Evolutionary conservation across 2,888 invertebrate species (phyloP).

Genomic region (Lagria hirta): DNA sequence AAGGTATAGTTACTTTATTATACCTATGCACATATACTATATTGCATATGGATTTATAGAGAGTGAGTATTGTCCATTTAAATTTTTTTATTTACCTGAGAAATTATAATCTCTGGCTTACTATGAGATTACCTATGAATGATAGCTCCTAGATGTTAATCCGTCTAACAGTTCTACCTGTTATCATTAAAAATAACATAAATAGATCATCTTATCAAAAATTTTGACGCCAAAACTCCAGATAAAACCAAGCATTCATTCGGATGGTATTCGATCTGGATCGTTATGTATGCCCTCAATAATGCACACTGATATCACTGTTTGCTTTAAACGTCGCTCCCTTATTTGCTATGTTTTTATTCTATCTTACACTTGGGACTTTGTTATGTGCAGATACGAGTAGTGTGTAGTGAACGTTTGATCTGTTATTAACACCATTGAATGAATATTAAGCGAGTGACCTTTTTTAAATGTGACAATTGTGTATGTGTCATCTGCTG

Average conservation of each 20-base stretch:
- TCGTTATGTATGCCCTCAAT: slow-evolving; percentile 21
- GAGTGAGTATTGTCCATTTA: too few species aligned
- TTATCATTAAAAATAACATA: slow-evolving; percentile 4
- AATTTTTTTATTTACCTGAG: too few species aligned
- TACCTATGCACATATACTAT: too few species aligned
- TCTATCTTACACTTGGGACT: slow-evolving; percentile 17
- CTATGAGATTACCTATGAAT: too few species aligned
- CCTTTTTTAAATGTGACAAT: too few species aligned
- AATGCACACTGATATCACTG: slow-evolving; percentile 20
- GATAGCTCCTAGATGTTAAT: too few species aligned
- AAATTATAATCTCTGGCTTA: too few species aligned
- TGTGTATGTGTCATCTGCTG: too few species aligned
- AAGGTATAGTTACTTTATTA: too few species aligned
- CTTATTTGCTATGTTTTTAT: slow-evolving; percentile 23
- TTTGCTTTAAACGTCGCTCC: slow-evolving; percentile 23
- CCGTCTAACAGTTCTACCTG: slow-evolving; percentile 16
- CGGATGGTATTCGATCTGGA: slow-evolving; percentile 16
- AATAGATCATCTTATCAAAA: slow-evolving; percentile 14
- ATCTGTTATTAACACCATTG: too few species aligned
- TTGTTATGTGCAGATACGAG: slow-evolving; percentile 9
- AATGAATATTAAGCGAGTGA: too few species aligned
- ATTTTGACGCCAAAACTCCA: slow-evolving; percentile 15
- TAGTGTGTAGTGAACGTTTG: slow-evolving; percentile 15
- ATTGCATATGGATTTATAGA: too few species aligned
- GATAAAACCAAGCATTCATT: slow-evolving; percentile 7